Base-by-base conservation (phyloP, 2,888 invertebrate species). In the Nephrotoma flavescens region DNA sequence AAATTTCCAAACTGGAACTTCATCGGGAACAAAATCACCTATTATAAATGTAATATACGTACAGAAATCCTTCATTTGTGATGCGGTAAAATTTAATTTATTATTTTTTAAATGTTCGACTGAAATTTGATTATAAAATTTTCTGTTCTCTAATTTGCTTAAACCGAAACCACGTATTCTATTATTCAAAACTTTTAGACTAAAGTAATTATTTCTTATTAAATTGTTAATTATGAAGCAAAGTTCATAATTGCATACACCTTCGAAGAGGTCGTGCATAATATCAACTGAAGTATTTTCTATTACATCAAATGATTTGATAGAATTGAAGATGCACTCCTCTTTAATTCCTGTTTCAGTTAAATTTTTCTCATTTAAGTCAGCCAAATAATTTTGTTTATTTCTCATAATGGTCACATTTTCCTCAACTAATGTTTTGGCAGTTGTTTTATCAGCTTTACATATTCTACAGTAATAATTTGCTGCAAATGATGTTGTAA, bases 221-320 rank as follows among this genome's bases (percentile, higher is more conserved):
- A 87, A 88, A 44, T 87, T 85, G 11, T 87, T 19, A 71, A 88
- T 87, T 42, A 88, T 87, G 9, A 86, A 11, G 19, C 84, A 42
- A 41, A 88, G 15, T 86, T 88, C 88, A 41, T 83, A 86, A 42
- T 86, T 5, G 15, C 84, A 84, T 6, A 84, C 42, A 5, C 84
- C 84, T 12, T 84, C 84, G 42, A 42, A 41, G 6, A 88, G 44
- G 86, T 89, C 88, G 85, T 89, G 89, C 86, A 88, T 87, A 19
- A 88, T 86, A 86, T 89, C 89, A 31, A 88, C 86, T 5, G 71
- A 19, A 85, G 83, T 45, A 52, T 89, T 89, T n/a, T 88, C 87
- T 31, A 86, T 87, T 9, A 87, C 87, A 86, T 88, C 86, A 85
- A 88, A 88, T 12, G 86, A 86, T 42, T 86, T 12, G 12, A 88